Percentiles rank a stretch among this genome's conserved stretches.
These are phyloP conservation scores for Euleptes europaea DNA, from an alignment of 2,113 vertebrate genomes.

Conservation along the genomic window DNA sequence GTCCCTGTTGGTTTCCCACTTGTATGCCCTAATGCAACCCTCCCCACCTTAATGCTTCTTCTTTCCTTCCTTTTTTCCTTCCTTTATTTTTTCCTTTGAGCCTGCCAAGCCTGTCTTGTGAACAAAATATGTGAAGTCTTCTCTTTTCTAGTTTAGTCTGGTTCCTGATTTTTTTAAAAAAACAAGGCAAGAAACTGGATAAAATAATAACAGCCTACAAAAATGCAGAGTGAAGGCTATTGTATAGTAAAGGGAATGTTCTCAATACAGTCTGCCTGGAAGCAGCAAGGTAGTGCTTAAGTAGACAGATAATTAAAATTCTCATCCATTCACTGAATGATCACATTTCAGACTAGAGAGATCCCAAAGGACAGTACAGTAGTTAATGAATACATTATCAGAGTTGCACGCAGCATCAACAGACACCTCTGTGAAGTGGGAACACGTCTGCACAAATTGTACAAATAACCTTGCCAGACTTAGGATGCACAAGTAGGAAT, in stretches of 20 bases:
- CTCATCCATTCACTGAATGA: not conserved
- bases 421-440: accelerated
- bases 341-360: slow-evolving; percentile 18
- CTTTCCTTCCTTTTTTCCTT: not conserved
- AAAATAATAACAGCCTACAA: not conserved
- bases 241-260: slow-evolving; percentile 6
- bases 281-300: slow-evolving; percentile 10
- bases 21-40: too few species aligned
- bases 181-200: not conserved
- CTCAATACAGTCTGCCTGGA: not conserved
- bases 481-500: too few species aligned
- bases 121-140: not conserved
- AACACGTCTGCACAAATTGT: not conserved
- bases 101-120: not conserved
- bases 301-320: not conserved
- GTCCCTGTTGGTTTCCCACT: too few species aligned
- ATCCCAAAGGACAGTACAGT: not conserved
- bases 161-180: slow-evolving; percentile 1
- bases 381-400: not conserved
- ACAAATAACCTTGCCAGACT: not conserved
- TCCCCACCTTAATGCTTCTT: not conserved
- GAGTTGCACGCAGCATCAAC: not conserved
- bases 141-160: not conserved
- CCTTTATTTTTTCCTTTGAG: not conserved
- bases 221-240: not conserved